phyloP scores from a whole-genome alignment of 2,888 invertebrate species.

The Acholoe squamosa region DNA sequence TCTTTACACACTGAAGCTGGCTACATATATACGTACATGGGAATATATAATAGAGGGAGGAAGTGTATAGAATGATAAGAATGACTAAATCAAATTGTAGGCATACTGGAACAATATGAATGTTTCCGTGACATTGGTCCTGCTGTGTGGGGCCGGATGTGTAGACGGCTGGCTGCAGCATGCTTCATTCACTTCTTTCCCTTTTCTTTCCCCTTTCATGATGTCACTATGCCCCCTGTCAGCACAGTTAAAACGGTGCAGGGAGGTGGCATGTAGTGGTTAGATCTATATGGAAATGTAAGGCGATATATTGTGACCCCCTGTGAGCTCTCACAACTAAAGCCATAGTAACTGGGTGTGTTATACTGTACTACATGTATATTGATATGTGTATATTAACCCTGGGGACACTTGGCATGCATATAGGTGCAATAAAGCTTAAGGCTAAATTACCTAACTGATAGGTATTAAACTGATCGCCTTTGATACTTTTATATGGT shows the following conservation, averaged over 20 bases:
- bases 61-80: not conserved
- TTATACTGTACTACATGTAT: too few relatives aligned
- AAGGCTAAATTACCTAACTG: too few relatives aligned
- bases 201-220: not conserved
- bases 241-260: not conserved
- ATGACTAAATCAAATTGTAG: conserved; percentile 17
- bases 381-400: too few relatives aligned
- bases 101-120: conserved; percentile 8
- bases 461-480: too few relatives aligned
- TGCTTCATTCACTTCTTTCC: not conserved
- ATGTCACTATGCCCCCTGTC: not conserved
- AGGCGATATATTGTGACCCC: too few relatives aligned
- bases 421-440: too few relatives aligned
- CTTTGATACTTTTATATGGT: too few relatives aligned
- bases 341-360: too few relatives aligned
- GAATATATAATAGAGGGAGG: not conserved
- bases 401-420: too few relatives aligned
- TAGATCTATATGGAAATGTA: not conserved
- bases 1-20: not conserved
- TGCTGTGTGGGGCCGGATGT: not conserved
- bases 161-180: not conserved
- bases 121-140: not conserved
- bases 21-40: not conserved
- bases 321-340: too few relatives aligned
- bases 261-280: not conserved